Conservation (phyloP, 2,113 vertebrate genomes). For the Sardina pilchardus region DNA sequence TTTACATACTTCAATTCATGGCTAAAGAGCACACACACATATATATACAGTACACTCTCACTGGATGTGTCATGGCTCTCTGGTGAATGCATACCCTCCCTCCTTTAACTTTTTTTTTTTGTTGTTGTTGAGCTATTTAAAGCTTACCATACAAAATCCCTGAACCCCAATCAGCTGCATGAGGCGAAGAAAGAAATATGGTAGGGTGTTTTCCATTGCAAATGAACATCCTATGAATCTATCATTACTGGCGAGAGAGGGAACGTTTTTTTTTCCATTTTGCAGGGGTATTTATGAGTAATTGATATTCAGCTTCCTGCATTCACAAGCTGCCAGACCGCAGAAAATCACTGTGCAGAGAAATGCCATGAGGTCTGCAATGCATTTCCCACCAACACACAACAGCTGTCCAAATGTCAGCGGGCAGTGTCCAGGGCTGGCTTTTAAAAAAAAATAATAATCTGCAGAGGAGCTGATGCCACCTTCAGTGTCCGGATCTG, state of each 20-base stretch:
- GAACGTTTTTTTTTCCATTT: not conserved
- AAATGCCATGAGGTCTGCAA: slow-evolving; percentile 56
- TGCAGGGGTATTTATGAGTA: slow-evolving; percentile 22
- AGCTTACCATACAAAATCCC: slow-evolving; percentile 12
- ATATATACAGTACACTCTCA: not conserved
- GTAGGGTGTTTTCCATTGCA: not conserved
- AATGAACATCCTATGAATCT: slow-evolving; percentile 11
- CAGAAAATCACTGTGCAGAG: slow-evolving; percentile 42
- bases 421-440: slow-evolving; percentile 60
- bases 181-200: not conserved
- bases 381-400: slow-evolving; percentile 57
- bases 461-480: slow-evolving; percentile 53
- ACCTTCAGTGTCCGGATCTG: not conserved
- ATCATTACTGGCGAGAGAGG: not conserved
- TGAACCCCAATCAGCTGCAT: not conserved
- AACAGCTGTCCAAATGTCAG: slow-evolving; percentile 73
- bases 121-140: not conserved
- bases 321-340: slow-evolving; percentile 21
- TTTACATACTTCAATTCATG: not conserved
- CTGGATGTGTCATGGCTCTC: not conserved
- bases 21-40: not conserved
- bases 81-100: not conserved
- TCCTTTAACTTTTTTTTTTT: not conserved
- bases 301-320: slow-evolving; percentile 13
- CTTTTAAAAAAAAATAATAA: slow-evolving; percentile 27